Conservation (phyloP, 2,113 vertebrate species). For the Tenebrosternarchus preto region DNA sequence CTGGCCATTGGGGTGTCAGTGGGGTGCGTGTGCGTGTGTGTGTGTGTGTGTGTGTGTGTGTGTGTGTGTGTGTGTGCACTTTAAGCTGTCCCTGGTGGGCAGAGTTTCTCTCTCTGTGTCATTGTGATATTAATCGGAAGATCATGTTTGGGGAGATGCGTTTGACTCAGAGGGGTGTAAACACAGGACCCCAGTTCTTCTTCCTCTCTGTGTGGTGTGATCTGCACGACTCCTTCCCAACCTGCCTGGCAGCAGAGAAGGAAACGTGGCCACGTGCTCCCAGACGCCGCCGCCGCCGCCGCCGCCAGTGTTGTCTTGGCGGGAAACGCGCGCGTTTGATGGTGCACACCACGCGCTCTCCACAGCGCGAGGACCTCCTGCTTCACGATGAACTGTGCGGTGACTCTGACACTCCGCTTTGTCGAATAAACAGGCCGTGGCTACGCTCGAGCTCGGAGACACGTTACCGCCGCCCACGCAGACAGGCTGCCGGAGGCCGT, state of each 20-base stretch:
- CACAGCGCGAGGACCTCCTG: background rate
- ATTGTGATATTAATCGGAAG: slow-evolving; percentile 46
- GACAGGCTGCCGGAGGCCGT: slow-evolving; percentile 16
- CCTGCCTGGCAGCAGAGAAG: slow-evolving; percentile 10
- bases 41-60: background rate
- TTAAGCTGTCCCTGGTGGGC: slow-evolving; percentile 34
- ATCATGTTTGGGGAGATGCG: slow-evolving; percentile 38
- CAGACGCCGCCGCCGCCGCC: slow-evolving; percentile 11
- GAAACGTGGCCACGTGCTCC: background rate
- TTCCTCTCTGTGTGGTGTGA: slow-evolving; percentile 27
- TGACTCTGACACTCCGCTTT: slow-evolving; percentile 16
- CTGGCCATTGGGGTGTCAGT: slow-evolving; percentile 26
- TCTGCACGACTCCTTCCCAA: slow-evolving; percentile 30
- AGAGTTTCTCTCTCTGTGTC: slow-evolving; percentile 37
- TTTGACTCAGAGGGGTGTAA: slow-evolving; percentile 50
- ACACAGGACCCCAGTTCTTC: slow-evolving; percentile 41
- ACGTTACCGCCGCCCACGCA: slow-evolving; percentile 3
- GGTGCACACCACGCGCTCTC: background rate
- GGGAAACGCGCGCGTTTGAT: slow-evolving; percentile 17
- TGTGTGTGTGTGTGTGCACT: slow-evolving; percentile 3
- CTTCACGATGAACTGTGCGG: slow-evolving; percentile 24
- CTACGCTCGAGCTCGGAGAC: background rate
- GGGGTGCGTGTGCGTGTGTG: background rate
- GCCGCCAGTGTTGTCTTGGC: too few species aligned
- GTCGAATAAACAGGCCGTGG: slow-evolving; percentile 24